Conservation (phyloP, 2,113 vertebrate species). For the Cephalopterus ornatus region DNA sequence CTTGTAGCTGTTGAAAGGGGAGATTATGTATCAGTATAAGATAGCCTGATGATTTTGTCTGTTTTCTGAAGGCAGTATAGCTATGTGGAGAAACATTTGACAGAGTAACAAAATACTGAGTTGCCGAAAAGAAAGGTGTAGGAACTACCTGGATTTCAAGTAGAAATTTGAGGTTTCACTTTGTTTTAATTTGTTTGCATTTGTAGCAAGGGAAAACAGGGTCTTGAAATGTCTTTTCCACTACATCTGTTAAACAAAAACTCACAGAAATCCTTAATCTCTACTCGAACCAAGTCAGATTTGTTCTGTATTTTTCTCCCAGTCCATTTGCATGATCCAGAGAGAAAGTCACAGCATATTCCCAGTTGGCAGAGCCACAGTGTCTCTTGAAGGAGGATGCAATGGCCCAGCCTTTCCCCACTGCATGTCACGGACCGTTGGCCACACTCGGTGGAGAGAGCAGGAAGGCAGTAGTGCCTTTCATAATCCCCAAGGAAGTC, state of each 20-base stretch:
- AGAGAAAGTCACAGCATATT: fast-evolving
- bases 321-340: neutral
- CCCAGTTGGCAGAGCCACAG: neutral
- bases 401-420: neutral
- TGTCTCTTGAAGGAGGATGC: neutral
- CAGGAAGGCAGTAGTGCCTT: neutral
- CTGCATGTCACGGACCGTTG: fast-evolving
- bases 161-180: neutral
- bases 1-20: neutral
- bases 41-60: neutral
- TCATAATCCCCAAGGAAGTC: neutral
- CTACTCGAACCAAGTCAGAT: neutral
- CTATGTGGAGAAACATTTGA: neutral
- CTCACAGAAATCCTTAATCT: neutral
- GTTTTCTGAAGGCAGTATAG: neutral
- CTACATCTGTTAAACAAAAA: neutral
- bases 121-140: neutral
- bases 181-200: neutral
- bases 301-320: neutral
- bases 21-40: neutral
- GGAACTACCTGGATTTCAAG: neutral
- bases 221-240: neutral
- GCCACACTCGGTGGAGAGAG: neutral
- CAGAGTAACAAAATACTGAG: neutral
- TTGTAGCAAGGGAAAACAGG: neutral